These are phyloP conservation scores for Sus cebifrons DNA, from an alignment of 2,797 vertebrate genomes.

Conservation along the genomic window DNA sequence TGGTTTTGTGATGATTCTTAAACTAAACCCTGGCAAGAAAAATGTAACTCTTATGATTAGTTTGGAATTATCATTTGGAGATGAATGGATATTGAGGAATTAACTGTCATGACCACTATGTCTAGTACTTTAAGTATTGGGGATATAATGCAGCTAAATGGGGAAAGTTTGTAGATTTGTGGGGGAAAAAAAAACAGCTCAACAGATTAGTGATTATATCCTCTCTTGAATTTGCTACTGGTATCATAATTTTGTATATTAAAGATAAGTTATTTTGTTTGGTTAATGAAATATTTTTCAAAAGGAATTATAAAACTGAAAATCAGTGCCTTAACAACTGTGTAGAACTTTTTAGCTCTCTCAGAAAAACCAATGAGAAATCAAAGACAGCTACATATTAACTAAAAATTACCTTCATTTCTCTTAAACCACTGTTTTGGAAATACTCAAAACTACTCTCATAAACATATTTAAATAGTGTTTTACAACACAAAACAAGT, in stretches of 20 bases:
- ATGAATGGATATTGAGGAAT: neutral
- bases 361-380: neutral
- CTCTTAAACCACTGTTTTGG: slow-evolving; percentile 27
- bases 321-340: neutral
- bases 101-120: neutral
- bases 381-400: neutral
- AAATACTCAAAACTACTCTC: neutral
- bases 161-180: neutral
- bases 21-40: neutral
- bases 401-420: slow-evolving; percentile 41
- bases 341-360: neutral
- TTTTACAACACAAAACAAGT: neutral
- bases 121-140: neutral
- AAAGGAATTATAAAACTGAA: slow-evolving; percentile 50
- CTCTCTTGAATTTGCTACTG: slow-evolving; percentile 6
- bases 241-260: slow-evolving; percentile 21
- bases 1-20: neutral
- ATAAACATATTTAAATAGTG: neutral
- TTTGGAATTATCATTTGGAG: neutral
- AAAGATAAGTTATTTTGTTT: neutral
- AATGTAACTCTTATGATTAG: neutral
- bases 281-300: slow-evolving; percentile 39
- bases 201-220: neutral
- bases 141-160: neutral
- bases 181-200: neutral